Evolutionary conservation across 2,888 invertebrate genomes (phyloP).

Genomic region (Oscheius myriophilus): DNA sequence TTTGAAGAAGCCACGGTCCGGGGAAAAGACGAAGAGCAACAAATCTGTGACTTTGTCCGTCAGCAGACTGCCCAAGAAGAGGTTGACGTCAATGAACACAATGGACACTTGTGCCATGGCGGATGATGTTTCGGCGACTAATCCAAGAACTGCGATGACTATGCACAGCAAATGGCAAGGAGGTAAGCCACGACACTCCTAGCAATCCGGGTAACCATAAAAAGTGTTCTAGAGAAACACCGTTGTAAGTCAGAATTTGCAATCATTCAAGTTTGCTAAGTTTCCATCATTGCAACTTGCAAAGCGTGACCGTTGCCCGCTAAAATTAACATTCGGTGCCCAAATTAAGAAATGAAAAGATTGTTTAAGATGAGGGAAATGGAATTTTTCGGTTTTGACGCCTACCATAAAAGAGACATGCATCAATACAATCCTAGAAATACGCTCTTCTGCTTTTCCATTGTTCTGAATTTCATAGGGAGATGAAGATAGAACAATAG

Average conservation of each 20-base stretch:
- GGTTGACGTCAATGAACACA: conserved; percentile 46
- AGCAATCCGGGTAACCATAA: neutral
- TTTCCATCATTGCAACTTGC: too few relatives aligned
- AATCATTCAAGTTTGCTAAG: too few relatives aligned
- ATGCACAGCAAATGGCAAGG: conserved; percentile 58
- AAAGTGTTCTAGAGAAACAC: conserved; percentile 1
- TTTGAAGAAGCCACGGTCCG: conserved; percentile 38
- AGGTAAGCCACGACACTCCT: conserved; percentile 17
- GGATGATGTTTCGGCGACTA: conserved; percentile 55
- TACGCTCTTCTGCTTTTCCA: too few relatives aligned
- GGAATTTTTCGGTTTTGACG: too few relatives aligned
- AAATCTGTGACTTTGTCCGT: conserved; percentile 65
- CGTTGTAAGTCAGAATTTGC: neutral
- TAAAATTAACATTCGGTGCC: too few relatives aligned
- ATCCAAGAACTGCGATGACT: conserved; percentile 50
- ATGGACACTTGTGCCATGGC: conserved; percentile 52
- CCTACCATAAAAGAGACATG: too few relatives aligned
- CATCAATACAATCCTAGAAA: too few relatives aligned
- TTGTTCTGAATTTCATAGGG: too few relatives aligned
- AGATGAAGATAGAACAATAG: too few relatives aligned
- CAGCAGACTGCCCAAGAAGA: conserved; percentile 59
- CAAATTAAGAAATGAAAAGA: too few relatives aligned
- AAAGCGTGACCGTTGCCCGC: too few relatives aligned
- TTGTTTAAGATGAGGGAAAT: too few relatives aligned
- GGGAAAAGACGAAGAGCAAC: conserved; percentile 59